Conservation (phyloP, 2,797 vertebrate species). For the Platyrinchus mystaceus region DNA sequence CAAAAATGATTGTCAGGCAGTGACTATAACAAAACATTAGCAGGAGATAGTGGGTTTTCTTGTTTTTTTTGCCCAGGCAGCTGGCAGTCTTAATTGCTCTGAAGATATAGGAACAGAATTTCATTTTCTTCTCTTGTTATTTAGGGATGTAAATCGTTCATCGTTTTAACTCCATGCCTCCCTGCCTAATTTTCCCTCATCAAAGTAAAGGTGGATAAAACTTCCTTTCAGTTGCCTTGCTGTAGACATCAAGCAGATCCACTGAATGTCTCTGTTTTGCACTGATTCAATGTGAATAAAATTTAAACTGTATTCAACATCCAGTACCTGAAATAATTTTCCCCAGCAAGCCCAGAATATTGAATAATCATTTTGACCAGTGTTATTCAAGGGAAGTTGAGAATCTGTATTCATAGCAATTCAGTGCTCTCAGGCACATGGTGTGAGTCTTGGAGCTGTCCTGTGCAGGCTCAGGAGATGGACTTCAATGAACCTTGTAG, state of each 20-base stretch:
- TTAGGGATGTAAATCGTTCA: neutral
- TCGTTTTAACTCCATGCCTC: neutral
- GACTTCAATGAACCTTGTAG: neutral
- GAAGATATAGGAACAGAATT: neutral
- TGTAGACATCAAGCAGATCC: neutral
- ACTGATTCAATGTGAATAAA: neutral
- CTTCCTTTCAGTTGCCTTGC: neutral
- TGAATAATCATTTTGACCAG: neutral
- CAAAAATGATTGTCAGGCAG: neutral
- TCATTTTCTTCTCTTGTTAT: neutral
- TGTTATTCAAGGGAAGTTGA: neutral
- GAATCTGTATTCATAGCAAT: neutral
- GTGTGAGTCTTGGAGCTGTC: neutral
- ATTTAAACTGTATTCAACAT: neutral
- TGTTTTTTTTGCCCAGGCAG: neutral
- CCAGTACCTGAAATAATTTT: neutral
- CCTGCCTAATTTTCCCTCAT: neutral
- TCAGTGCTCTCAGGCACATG: neutral
- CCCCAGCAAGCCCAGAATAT: neutral
- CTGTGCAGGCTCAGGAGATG: neutral
- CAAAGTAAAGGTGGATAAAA: neutral
- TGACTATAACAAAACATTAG: neutral
- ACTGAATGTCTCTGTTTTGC: neutral
- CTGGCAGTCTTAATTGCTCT: constrained; percentile 6
- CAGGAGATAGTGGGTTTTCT: neutral